These are phyloP conservation scores for Microtus richardsoni DNA, from an alignment of 2,113 vertebrate genomes.

Conservation along the genomic window DNA sequence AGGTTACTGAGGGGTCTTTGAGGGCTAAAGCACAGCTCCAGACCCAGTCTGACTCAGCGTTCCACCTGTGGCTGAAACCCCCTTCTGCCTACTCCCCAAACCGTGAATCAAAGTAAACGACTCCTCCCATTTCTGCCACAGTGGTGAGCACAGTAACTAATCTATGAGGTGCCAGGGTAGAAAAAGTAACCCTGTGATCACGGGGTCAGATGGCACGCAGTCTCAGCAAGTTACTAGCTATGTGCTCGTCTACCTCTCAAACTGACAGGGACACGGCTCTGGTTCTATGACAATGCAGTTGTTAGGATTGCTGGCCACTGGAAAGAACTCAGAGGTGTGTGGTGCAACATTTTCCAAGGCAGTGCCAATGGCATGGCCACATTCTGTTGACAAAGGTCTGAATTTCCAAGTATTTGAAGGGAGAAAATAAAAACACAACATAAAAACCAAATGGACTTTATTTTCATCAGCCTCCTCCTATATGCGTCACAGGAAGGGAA, in stretches of 20 bases:
- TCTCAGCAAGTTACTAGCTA: neutral
- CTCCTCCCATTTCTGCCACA: neutral
- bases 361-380: neutral
- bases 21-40: neutral
- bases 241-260: neutral
- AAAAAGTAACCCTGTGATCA: neutral
- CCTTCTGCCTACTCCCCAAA: neutral
- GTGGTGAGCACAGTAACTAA: neutral
- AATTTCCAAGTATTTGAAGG: neutral
- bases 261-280: neutral
- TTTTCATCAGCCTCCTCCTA: neutral
- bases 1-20: neutral
- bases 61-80: neutral
- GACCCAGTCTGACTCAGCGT: neutral
- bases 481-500: rapidly evolving
- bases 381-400: neutral
- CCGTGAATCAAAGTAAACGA: neutral
- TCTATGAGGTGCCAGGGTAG: neutral
- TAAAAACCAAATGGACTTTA: neutral
- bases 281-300: no score
- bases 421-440: neutral
- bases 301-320: no score
- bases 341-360: neutral
- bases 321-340: rapidly evolving
- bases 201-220: neutral